Evolutionary conservation across 2,113 vertebrate species (phyloP).

Genomic region (Serilophus lunatus): DNA sequence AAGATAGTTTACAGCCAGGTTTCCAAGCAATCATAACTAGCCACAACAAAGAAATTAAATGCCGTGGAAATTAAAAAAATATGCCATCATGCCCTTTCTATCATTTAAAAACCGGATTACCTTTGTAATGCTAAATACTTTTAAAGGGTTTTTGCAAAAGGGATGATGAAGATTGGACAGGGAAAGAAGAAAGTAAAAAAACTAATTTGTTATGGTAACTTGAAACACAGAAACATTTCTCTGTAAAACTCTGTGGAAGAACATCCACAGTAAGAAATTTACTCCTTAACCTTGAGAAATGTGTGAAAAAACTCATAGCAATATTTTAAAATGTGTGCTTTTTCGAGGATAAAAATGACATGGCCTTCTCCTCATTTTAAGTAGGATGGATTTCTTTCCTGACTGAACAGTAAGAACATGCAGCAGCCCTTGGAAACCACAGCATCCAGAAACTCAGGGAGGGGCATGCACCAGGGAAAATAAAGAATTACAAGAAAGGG

Average conservation of each 20-base stretch:
- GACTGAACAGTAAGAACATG: neutral
- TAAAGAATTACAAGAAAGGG: neutral
- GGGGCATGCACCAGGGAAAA: neutral
- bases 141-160: neutral
- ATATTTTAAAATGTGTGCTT: neutral
- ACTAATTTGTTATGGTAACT: neutral
- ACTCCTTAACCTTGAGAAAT: neutral
- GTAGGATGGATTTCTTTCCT: neutral
- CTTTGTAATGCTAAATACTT: neutral
- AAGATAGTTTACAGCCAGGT: neutral
- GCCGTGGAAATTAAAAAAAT: neutral
- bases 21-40: neutral
- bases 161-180: rapidly evolving
- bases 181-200: neutral
- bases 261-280: neutral
- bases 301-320: neutral
- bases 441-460: neutral
- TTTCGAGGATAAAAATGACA: neutral
- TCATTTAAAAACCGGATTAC: neutral
- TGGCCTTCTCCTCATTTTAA: neutral
- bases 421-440: neutral
- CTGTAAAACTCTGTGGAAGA: neutral
- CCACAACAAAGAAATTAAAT: neutral
- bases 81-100: neutral
- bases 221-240: neutral